phyloP scores from a whole-genome alignment of 2,797 vertebrate species.

The Chloroceryle amazona region DNA sequence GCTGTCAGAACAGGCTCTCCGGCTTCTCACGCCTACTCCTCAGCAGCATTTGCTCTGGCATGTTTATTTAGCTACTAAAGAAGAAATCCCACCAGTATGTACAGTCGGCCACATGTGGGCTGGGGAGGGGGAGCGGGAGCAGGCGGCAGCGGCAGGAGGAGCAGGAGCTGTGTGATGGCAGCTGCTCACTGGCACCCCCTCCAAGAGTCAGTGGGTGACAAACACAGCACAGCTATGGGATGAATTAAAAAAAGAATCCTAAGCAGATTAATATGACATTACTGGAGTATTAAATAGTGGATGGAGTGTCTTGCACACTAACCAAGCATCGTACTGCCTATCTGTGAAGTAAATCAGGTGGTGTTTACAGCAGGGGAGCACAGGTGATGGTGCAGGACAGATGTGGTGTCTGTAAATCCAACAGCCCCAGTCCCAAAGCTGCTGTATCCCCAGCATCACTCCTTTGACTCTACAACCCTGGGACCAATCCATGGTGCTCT shows the following conservation, averaged over 20 bases:
- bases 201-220: accelerated
- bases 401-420: accelerated
- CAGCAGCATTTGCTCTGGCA: not conserved
- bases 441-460: accelerated
- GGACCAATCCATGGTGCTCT: not conserved
- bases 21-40: not conserved
- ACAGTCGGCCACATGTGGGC: accelerated
- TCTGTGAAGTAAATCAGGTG: not conserved
- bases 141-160: not conserved
- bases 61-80: not conserved
- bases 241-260: not conserved
- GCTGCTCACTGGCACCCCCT: accelerated
- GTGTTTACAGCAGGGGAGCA: not conserved
- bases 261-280: not conserved
- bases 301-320: accelerated
- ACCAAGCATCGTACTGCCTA: accelerated
- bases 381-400: not conserved
- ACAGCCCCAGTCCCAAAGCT: not conserved
- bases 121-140: not conserved
- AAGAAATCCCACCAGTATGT: not conserved
- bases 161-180: not conserved
- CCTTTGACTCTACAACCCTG: not conserved
- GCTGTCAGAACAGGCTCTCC: not conserved
- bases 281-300: not conserved
- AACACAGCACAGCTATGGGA: not conserved